phyloP scores from a whole-genome alignment of 2,888 invertebrate species.

The Smittia sp. region DNA sequence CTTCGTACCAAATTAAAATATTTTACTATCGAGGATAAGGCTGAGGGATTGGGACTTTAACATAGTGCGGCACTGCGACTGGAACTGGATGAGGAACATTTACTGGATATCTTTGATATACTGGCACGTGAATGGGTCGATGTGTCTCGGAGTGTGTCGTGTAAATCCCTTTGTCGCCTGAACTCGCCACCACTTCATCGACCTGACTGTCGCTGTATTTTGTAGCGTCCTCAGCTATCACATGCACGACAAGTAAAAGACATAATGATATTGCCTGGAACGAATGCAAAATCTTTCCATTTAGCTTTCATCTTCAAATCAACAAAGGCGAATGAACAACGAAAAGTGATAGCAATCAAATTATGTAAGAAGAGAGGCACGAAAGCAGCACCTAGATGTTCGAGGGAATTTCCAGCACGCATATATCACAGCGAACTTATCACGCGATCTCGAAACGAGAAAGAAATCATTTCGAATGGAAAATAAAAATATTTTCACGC shows the following conservation, averaged over 20 bases:
- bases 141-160: slow-evolving; percentile 66
- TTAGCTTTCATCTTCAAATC: background rate
- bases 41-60: slow-evolving; percentile 70
- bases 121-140: slow-evolving; percentile 67
- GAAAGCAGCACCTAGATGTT: background rate
- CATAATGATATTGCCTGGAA: background rate
- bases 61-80: slow-evolving; percentile 64
- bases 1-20: background rate
- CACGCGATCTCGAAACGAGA: slow-evolving; percentile 16
- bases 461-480: slow-evolving; percentile 1
- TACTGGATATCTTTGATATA: slow-evolving; percentile 69
- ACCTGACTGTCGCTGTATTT: background rate
- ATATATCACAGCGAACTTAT: slow-evolving; percentile 2
- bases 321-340: background rate
- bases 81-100: slow-evolving; percentile 73
- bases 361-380: background rate
- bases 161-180: slow-evolving; percentile 56
- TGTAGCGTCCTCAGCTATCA: background rate
- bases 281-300: background rate
- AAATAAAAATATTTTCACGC: background rate
- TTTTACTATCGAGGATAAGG: slow-evolving; percentile 58
- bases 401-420: background rate
- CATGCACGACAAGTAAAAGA: background rate
- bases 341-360: background rate
- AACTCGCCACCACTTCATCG: background rate